These are phyloP conservation scores for Eupithecia dodoneata DNA, from an alignment of 2,888 invertebrate species.

Conservation along the genomic window DNA sequence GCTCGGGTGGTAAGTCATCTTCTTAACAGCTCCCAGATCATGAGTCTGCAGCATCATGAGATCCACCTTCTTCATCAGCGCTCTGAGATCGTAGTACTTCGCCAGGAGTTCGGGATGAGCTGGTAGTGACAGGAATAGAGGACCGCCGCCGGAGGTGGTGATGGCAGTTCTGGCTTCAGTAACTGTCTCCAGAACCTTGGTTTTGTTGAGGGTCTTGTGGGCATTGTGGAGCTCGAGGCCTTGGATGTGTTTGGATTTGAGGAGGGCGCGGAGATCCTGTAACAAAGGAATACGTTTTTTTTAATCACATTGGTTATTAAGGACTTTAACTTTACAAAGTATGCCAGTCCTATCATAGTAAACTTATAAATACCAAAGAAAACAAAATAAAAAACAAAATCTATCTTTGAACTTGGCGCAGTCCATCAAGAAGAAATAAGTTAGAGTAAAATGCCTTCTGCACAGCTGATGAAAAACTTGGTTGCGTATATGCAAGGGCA, in stretches of 20 bases:
- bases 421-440: no score
- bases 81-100: conserved; percentile 88
- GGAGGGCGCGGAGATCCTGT: conserved; percentile 81
- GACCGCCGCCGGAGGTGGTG: conserved; percentile 77
- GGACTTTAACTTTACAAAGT: no score
- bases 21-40: conserved; percentile 85
- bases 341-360: no score
- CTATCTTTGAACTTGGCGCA: no score
- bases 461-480: background rate
- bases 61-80: conserved; percentile 86
- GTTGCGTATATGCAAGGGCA: background rate
- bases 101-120: conserved; percentile 86
- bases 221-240: conserved; percentile 84
- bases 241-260: conserved; percentile 83
- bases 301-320: no score
- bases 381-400: no score
- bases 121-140: conserved; percentile 86
- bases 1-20: conserved; percentile 90
- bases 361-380: no score
- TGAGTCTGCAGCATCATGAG: conserved; percentile 88
- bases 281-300: conserved; percentile 40
- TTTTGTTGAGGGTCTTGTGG: conserved; percentile 79
- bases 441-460: background rate
- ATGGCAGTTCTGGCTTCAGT: conserved; percentile 75
- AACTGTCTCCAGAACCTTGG: conserved; percentile 76